Percentiles rank a stretch among this genome's conserved stretches.
phyloP scores from a whole-genome alignment of 2,888 invertebrate species.

The Acheta domesticus region DNA sequence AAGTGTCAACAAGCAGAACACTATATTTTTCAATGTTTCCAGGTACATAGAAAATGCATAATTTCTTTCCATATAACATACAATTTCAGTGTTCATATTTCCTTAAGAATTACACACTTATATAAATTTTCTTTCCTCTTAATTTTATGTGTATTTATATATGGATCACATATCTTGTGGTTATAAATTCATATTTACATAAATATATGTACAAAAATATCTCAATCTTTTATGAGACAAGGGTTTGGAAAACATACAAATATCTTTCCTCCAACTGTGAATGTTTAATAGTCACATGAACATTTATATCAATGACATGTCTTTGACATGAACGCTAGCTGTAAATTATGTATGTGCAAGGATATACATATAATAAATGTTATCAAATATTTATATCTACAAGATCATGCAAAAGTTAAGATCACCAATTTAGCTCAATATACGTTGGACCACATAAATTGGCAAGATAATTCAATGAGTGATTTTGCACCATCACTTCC shows the following conservation, averaged over 20 bases:
- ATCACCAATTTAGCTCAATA: constrained; percentile 10
- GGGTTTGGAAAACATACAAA: constrained; percentile 12
- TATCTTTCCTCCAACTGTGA: constrained; percentile 3
- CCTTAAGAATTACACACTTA: constrained; percentile 2
- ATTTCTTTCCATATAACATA: background rate
- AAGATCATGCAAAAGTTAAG: constrained; percentile 18
- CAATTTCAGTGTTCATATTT: constrained; percentile 2
- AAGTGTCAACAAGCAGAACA: constrained; percentile 9
- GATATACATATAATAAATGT: constrained; percentile 10
- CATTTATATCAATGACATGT: constrained; percentile 6
- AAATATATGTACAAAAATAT: constrained; percentile 32
- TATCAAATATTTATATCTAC: background rate
- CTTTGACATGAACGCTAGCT: background rate
- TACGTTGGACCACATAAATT: background rate
- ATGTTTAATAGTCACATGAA: background rate
- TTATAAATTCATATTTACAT: constrained; percentile 18
- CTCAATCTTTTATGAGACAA: constrained; percentile 22
- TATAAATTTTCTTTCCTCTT: background rate
- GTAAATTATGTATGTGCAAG: constrained; percentile 11
- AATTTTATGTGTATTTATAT: background rate
- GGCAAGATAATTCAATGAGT: too few species aligned
- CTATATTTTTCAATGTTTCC: constrained; percentile 19
- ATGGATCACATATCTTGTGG: background rate
- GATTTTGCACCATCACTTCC: too few species aligned
- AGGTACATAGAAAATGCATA: constrained; percentile 23